Percentiles rank a stretch among this genome's conserved stretches.
Conservation (phyloP, 2,797 vertebrate species). For the Alcedo atthis region DNA sequence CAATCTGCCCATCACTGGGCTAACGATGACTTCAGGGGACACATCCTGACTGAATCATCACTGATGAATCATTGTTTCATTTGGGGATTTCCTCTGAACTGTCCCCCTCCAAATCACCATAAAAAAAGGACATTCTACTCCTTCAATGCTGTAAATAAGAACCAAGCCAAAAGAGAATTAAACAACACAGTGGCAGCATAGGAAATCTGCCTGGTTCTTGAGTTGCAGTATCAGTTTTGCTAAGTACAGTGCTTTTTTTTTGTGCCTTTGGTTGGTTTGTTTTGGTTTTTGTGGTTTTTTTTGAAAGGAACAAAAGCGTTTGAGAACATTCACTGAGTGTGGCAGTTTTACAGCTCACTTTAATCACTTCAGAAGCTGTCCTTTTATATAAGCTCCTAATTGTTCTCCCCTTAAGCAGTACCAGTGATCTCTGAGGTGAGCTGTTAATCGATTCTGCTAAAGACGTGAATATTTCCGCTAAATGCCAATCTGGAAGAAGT, state of each 20-base stretch:
- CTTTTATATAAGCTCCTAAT: slow-evolving; percentile 45
- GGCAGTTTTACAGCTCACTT: slow-evolving; percentile 29
- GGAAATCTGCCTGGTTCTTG: not conserved
- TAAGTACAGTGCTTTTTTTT: not conserved
- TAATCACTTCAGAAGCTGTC: slow-evolving; percentile 44
- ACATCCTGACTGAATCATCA: slow-evolving; percentile 24
- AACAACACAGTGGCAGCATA: not conserved
- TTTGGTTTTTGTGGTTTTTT: not conserved
- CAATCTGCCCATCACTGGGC: not conserved
- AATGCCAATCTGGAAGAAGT: slow-evolving; percentile 14
- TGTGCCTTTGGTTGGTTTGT: not conserved
- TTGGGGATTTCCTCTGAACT: slow-evolving; percentile 44
- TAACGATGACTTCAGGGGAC: not conserved
- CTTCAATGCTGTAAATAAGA: not conserved
- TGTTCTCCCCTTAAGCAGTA: slow-evolving; percentile 35
- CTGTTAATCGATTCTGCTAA: slow-evolving; percentile 35
- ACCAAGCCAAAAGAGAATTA: not conserved
- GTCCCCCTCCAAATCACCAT: not conserved
- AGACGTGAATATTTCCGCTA: slow-evolving; percentile 23
- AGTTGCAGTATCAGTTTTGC: not conserved
- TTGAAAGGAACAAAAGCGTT: not conserved
- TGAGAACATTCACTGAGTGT: not conserved
- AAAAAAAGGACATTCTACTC: not conserved
- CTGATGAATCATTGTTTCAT: not conserved
- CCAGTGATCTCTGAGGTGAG: slow-evolving; percentile 35